Conservation (phyloP, 1,140 invertebrate species). For the Pseudomyrmex concolor region DNA sequence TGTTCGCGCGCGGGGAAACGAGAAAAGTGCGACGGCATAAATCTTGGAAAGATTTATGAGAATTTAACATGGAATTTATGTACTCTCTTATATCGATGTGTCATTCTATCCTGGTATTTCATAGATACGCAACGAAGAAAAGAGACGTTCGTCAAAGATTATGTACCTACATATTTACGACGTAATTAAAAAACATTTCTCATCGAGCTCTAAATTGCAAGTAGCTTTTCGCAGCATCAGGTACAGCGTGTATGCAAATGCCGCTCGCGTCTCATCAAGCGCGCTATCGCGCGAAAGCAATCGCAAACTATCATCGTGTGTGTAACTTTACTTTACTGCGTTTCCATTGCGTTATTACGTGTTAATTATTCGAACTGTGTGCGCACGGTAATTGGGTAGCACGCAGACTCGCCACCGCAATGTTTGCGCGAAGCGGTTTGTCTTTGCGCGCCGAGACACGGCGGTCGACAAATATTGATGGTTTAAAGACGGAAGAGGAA, state of each 20-base stretch:
- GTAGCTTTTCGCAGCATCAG: neutral
- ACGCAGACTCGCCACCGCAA: slow-evolving; percentile 14
- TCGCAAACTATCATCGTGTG: slow-evolving; percentile 8
- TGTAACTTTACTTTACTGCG: neutral
- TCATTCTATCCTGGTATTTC: slow-evolving; percentile 1
- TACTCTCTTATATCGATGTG: neutral
- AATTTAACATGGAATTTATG: slow-evolving; percentile 11
- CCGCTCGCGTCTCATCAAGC: neutral
- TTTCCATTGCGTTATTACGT: slow-evolving; percentile 28
- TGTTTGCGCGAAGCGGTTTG: slow-evolving; percentile 42
- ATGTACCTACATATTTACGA: neutral
- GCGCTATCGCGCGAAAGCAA: neutral
- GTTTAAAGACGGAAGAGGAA: neutral
- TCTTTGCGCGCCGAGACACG: neutral
- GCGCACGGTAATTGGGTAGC: neutral
- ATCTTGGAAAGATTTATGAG: slow-evolving; percentile 24
- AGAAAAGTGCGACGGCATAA: slow-evolving; percentile 18
- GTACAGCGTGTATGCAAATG: neutral
- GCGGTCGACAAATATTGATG: neutral
- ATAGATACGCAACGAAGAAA: too few species aligned
- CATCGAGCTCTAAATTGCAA: slow-evolving; percentile 19
- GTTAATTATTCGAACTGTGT: slow-evolving; percentile 54
- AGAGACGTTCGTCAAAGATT: neutral
- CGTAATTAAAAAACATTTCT: neutral
- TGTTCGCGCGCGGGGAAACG: too few species aligned